Conservation (phyloP, 2,888 invertebrate species). For the Megastigmus dorsalis region DNA sequence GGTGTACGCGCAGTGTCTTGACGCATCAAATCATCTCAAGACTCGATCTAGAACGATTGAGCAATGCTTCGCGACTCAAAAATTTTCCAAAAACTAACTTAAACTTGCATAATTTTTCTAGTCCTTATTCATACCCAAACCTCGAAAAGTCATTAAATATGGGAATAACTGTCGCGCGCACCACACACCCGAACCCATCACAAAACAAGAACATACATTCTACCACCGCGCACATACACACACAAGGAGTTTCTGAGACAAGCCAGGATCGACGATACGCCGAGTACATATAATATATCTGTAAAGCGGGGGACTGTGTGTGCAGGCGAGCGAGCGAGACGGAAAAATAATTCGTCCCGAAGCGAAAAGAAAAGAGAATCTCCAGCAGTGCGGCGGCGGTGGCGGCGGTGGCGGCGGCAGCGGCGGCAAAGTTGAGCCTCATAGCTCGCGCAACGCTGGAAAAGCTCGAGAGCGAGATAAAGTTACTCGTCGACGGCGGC, state of each 20-base stretch:
- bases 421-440: slow-evolving; percentile 34
- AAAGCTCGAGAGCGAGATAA: slow-evolving; percentile 49
- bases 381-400: slow-evolving; percentile 17
- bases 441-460: slow-evolving; percentile 17
- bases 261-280: neutral
- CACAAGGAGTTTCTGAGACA: neutral
- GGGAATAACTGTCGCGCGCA: too few species aligned
- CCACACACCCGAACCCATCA: too few species aligned
- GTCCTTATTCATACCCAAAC: neutral
- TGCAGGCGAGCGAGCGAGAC: neutral
- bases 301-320: neutral
- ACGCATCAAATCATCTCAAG: too few species aligned
- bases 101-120: too few species aligned
- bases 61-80: too few species aligned
- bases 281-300: neutral
- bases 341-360: slow-evolving; percentile 33
- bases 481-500: slow-evolving; percentile 14
- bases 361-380: slow-evolving; percentile 21
- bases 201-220: too few species aligned
- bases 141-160: neutral
- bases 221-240: neutral
- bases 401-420: neutral
- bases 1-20: too few species aligned
- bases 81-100: too few species aligned
- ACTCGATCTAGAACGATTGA: too few species aligned